phyloP scores from a whole-genome alignment of 2,797 vertebrate species.

The Cynopterus sphinx region DNA sequence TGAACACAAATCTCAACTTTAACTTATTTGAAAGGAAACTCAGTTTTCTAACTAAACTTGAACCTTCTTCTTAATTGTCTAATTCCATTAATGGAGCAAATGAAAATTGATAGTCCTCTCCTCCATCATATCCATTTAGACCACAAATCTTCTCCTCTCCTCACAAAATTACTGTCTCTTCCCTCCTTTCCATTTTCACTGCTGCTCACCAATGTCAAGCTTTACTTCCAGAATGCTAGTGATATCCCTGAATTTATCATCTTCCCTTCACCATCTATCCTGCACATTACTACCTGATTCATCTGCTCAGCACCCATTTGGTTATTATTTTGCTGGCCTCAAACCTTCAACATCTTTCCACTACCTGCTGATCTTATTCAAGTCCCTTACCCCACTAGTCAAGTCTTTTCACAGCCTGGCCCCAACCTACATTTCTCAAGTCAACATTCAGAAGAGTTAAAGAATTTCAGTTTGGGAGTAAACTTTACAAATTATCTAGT shows the following conservation, averaged over 20 bases:
- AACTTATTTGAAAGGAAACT: background rate
- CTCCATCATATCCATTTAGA: background rate
- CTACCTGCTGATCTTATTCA: background rate
- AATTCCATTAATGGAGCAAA: accelerated
- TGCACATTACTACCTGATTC: background rate
- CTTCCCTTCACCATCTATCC: background rate
- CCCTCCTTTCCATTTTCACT: no score
- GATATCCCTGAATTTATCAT: no score
- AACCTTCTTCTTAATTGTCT: background rate
- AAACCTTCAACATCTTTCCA: background rate
- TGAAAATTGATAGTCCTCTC: background rate
- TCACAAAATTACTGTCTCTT: background rate
- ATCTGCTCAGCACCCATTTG: background rate
- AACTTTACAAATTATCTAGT: background rate
- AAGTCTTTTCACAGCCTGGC: background rate
- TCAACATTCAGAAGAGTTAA: background rate
- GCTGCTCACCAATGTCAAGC: accelerated
- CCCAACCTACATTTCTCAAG: background rate
- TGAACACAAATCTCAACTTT: background rate
- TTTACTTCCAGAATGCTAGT: background rate
- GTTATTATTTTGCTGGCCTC: background rate
- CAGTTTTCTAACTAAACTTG: background rate
- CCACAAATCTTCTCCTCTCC: background rate
- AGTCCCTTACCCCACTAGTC: background rate
- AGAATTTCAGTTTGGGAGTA: background rate